Base-by-base conservation (phyloP, 2,797 vertebrate species). In the Channallabes apus region DNA sequence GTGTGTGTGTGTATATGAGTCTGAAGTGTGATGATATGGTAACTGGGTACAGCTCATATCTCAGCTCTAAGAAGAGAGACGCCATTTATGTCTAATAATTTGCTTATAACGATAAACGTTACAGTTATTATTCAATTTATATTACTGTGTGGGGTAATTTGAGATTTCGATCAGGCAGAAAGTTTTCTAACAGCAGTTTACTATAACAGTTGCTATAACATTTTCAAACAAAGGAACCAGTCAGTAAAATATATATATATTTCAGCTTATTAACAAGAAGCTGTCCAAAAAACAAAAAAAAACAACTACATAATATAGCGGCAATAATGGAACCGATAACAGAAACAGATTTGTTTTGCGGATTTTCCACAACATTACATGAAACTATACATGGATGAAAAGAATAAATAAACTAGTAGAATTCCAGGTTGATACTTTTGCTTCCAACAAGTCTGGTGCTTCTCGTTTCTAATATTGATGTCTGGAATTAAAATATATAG, bases 11-110 rank as follows among this genome's bases (percentile, higher is more conserved):
- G n/a, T n/a, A n/a, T n/a, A n/a, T n/a, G n/a, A n/a, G 64, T 2
- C 41, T 73, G 71, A 73, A 73, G 71, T 73, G 71, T 73, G 41
- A 73, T n/a, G 71, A 73, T 46, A 73, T 12, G 41, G 20, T 5
- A 73, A 73, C 71, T 15, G 71, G 51, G 41, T 9, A 46, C 41
- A 6, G 11, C 71, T 51, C 41, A 6, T 15, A 46, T 51, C 71
- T 27, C 6, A n/a, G 41, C 71, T 73, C 69, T 12, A 15, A 46
- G 2, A 11, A 72, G 11, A 46, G 38, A 22, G 2, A 38, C 5
- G 11, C 14, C 38, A n/a, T 46, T 72, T 12, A 46, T 0, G 2
- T 46, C 38, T 22, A 46, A 9, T 9, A 9, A 69, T 22, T 38
- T 20, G 3, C 1, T 11, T 20, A n/a, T n/a, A n/a, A 72, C 22